These are phyloP conservation scores for Seira ritae DNA, from an alignment of 2,888 invertebrate species.

Conservation along the genomic window DNA sequence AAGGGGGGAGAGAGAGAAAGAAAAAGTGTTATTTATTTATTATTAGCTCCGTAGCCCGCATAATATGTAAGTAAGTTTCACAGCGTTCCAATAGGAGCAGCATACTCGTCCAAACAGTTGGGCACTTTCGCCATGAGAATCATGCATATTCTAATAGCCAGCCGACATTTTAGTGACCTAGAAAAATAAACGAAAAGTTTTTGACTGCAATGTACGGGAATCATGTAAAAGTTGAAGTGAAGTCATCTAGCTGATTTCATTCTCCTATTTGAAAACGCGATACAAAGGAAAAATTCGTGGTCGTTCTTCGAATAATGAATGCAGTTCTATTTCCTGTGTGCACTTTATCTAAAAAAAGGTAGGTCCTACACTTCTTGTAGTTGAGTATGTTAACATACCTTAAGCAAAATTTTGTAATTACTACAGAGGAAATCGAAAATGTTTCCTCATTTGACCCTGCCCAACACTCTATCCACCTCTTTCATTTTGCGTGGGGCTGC, in stretches of 20 bases:
- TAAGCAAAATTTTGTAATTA: neutral
- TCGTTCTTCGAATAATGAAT: too few relatives aligned
- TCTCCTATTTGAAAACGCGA: neutral
- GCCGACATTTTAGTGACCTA: neutral
- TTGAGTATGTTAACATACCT: too few relatives aligned
- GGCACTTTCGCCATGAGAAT: too few relatives aligned
- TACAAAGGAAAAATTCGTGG: too few relatives aligned
- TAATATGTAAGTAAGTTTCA: too few relatives aligned
- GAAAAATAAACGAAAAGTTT: neutral
- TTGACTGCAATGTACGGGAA: neutral
- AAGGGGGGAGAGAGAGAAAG: neutral
- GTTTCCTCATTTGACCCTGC: neutral
- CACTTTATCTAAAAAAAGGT: too few relatives aligned
- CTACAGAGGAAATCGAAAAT: neutral
- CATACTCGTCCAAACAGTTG: too few relatives aligned
- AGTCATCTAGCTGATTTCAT: neutral
- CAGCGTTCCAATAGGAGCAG: too few relatives aligned
- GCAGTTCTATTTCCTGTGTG: too few relatives aligned
- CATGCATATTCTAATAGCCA: too few relatives aligned
- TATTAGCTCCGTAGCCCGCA: neutral
- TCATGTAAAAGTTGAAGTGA: neutral
- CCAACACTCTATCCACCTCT: too few relatives aligned
- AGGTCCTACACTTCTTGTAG: too few relatives aligned
- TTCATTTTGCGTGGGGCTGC: neutral
- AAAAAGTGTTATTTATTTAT: slow-evolving; percentile 15